Percentiles rank a stretch among this genome's conserved stretches.
Conservation (phyloP, 2,888 invertebrate species). For the Lepidonotus clava region DNA sequence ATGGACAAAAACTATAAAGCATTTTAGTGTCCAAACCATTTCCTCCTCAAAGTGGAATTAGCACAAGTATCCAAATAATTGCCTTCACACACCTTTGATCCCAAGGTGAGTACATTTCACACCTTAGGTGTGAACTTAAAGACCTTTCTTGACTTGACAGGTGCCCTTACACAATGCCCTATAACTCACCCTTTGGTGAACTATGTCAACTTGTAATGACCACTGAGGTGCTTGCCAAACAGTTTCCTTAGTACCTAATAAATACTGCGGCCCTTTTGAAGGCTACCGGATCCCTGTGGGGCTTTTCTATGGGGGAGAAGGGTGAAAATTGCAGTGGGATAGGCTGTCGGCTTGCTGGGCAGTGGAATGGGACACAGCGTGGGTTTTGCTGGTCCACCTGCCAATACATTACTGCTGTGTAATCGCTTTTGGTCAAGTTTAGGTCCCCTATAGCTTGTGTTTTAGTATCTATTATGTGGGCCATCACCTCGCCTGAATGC, state of each 20-base stretch:
- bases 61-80: neutral
- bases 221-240: neutral
- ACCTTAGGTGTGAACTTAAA: neutral
- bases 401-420: neutral
- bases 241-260: neutral
- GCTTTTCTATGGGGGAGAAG: neutral
- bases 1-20: too few relatives aligned
- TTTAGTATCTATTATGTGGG: slow-evolving; percentile 2
- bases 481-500: slow-evolving; percentile 14
- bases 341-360: too few relatives aligned
- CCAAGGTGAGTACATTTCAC: neutral
- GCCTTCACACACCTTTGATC: neutral
- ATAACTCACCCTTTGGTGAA: neutral
- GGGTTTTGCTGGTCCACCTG: slow-evolving; percentile 2
- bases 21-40: neutral
- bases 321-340: neutral
- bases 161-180: neutral
- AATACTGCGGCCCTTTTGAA: neutral
- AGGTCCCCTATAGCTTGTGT: slow-evolving; percentile 20
- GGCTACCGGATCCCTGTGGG: neutral
- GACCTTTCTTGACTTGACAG: neutral
- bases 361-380: too few relatives aligned
- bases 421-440: neutral
- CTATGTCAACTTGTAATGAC: neutral
- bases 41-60: neutral